A percentile compares a stretch with the other conserved stretches of the same genome.
phyloP scores from a whole-genome alignment of 2,888 invertebrate species.

The Chymomyza caudatula region DNA sequence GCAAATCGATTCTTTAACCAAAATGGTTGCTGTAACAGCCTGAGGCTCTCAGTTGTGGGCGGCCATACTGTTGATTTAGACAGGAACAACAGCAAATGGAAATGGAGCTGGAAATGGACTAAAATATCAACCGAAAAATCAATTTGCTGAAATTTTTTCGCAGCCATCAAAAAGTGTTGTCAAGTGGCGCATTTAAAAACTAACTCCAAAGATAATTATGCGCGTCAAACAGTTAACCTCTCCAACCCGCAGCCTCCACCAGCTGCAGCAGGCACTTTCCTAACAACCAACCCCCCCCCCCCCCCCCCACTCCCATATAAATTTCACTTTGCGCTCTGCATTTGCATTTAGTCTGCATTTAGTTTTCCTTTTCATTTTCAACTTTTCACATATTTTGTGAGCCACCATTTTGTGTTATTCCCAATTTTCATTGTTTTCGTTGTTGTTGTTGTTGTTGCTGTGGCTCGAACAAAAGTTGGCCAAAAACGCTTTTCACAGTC shows the following conservation, averaged over 20 bases:
- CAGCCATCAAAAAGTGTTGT: slow-evolving; percentile 45
- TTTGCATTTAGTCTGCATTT: slow-evolving; percentile 35
- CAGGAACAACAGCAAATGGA: no score
- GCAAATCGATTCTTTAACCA: not conserved
- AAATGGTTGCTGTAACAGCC: not conserved
- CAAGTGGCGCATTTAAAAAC: slow-evolving; percentile 49
- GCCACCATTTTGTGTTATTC: not conserved
- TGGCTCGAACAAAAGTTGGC: slow-evolving; percentile 19
- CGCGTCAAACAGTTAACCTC: not conserved
- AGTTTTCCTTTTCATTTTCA: not conserved
- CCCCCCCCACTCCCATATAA: not conserved
- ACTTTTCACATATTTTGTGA: slow-evolving; percentile 1
- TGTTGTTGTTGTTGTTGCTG: not conserved
- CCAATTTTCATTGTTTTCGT: not conserved
- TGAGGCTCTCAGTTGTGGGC: not conserved
- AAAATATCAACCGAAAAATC: slow-evolving; percentile 27
- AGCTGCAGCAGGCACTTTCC: not conserved
- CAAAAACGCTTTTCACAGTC: slow-evolving; percentile 29
- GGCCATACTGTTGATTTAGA: no score
- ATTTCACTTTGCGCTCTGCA: slow-evolving; percentile 19
- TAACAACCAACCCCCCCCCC: not conserved
- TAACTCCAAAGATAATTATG: slow-evolving; percentile 53
- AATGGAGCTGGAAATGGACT: not conserved
- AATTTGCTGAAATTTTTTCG: slow-evolving; percentile 29
- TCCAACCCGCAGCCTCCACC: slow-evolving; percentile 7